Evolutionary conservation across 2,113 vertebrate genomes (phyloP).

Genomic region (Anoura caudifer): DNA sequence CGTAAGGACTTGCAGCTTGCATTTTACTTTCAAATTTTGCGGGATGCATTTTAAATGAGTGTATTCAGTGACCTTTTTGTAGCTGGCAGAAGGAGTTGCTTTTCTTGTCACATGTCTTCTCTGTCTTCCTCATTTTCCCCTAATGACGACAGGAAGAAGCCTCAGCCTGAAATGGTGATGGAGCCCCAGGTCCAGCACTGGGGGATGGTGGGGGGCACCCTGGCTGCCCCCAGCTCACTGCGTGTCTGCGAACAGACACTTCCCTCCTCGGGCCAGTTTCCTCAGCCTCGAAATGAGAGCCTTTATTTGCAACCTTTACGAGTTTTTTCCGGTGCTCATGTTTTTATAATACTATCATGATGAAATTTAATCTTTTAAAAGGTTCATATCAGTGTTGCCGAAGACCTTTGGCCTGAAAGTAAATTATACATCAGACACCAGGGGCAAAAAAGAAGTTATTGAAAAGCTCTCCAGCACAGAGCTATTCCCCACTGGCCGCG

Average conservation of each 20-base stretch:
- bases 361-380: not conserved
- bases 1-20: not conserved
- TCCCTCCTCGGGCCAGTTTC: not conserved
- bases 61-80: not conserved
- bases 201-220: not conserved
- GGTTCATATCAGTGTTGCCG: not conserved
- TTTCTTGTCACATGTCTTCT: not conserved
- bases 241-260: not conserved
- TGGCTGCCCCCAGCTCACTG: not conserved
- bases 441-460: not conserved
- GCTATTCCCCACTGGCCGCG: not conserved
- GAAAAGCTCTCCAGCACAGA: rapidly evolving
- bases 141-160: not conserved
- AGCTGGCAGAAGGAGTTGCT: not conserved
- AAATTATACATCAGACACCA: not conserved
- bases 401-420: not conserved
- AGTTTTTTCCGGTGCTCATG: not conserved
- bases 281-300: not conserved
- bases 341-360: not conserved
- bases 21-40: not conserved
- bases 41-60: not conserved
- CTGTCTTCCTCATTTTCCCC: not conserved
- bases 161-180: not conserved
- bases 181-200: not conserved
- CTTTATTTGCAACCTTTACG: too few relatives aligned